phyloP scores from a whole-genome alignment of 2,888 invertebrate species.

The Periphyllus acericola region DNA sequence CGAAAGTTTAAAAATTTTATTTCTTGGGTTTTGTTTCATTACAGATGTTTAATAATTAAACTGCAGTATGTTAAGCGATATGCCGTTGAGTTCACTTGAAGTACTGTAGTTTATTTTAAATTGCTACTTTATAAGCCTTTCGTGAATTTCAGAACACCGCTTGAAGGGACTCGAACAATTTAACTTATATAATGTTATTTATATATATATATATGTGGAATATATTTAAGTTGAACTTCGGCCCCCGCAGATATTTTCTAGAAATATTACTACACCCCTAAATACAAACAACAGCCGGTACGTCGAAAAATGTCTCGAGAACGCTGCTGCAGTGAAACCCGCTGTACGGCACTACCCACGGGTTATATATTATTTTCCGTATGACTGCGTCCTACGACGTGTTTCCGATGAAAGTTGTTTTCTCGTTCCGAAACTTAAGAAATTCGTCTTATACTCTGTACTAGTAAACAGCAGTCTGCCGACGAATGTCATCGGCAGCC shows the following conservation, averaged over 20 bases:
- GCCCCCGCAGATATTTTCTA: slow-evolving; percentile 3
- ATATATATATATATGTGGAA: background rate
- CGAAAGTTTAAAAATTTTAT: background rate
- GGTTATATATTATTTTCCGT: background rate
- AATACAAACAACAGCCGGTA: slow-evolving; percentile 22
- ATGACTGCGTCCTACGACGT: background rate
- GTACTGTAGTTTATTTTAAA: background rate
- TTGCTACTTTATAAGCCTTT: background rate
- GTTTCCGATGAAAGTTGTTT: slow-evolving; percentile 27
- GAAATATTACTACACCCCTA: background rate
- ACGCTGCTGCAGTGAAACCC: background rate
- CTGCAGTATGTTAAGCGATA: too few species aligned
- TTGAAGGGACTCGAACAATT: background rate
- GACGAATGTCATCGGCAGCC: background rate
- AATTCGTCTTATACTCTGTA: background rate
- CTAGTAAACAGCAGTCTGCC: background rate
- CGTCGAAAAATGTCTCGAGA: slow-evolving; percentile 11
- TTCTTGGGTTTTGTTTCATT: background rate
- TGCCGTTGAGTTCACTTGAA: background rate
- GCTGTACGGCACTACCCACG: background rate
- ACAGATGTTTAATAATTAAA: too few species aligned
- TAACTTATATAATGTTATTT: background rate
- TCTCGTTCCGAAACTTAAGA: slow-evolving; percentile 2
- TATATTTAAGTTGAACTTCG: background rate
- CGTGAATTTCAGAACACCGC: background rate